A percentile compares a stretch with the other conserved stretches of the same genome.
Evolutionary conservation across 1,140 invertebrate genomes (phyloP).

Genomic region (Caenorhabditis tropicalis): DNA sequence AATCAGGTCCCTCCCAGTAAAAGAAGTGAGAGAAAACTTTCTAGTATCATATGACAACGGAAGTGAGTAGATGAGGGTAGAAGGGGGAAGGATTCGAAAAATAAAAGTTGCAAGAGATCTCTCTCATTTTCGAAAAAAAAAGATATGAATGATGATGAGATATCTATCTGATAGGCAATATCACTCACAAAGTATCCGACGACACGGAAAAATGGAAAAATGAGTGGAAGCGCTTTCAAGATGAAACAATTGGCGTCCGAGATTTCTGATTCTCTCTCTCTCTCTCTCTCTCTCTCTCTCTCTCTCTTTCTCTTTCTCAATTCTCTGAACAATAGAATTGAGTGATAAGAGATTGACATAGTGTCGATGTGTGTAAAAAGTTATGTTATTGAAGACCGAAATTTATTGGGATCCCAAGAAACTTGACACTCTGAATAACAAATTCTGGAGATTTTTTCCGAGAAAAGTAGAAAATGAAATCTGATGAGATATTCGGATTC

Average conservation of each 20-base stretch:
- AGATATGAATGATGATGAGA: slow-evolving; percentile 11
- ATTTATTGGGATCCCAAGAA: not conserved
- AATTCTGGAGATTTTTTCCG: too few species aligned
- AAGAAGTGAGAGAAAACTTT: too few species aligned
- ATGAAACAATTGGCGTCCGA: slow-evolving; percentile 31
- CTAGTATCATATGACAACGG: too few species aligned
- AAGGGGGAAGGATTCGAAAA: not conserved
- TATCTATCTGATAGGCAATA: not conserved
- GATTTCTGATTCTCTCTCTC: slow-evolving; percentile 9
- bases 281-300: not conserved
- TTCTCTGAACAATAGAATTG: too few species aligned
- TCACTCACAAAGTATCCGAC: too few species aligned
- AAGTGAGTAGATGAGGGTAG: not conserved
- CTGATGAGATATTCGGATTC: too few species aligned
- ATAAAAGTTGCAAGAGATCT: not conserved
- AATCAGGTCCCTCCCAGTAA: too few species aligned
- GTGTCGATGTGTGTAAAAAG: not conserved
- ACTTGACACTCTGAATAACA: too few species aligned
- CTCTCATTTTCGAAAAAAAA: not conserved
- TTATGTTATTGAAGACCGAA: slow-evolving; percentile 18
- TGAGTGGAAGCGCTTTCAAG: too few species aligned
- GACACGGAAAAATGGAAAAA: too few species aligned
- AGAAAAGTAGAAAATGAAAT: too few species aligned
- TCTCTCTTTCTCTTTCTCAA: too few species aligned
- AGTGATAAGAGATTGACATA: slow-evolving; percentile 1